Percentiles rank a stretch among this genome's conserved stretches.
These are phyloP conservation scores for Glossosoma conforme DNA, from an alignment of 1,140 invertebrate species.

Conservation along the genomic window DNA sequence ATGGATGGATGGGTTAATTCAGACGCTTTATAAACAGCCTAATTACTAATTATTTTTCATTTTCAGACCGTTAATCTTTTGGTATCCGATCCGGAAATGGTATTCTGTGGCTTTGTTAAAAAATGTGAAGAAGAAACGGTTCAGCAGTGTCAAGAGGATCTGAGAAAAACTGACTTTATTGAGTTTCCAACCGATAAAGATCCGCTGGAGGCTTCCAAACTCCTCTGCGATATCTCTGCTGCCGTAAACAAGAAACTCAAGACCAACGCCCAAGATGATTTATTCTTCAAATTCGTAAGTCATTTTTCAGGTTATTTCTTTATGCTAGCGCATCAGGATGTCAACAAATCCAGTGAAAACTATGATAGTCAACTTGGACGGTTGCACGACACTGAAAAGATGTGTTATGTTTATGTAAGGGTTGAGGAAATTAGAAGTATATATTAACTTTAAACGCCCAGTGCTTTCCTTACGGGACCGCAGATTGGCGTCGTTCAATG, in stretches of 20 bases:
- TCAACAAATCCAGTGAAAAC: too few species aligned
- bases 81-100: constrained; percentile 35
- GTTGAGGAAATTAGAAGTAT: too few species aligned
- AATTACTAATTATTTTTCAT: not conserved
- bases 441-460: too few species aligned
- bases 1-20: too few species aligned
- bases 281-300: constrained; percentile 40
- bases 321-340: too few species aligned
- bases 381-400: too few species aligned
- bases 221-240: constrained; percentile 37
- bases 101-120: constrained; percentile 35
- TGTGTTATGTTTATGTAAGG: too few species aligned
- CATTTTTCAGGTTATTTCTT: constrained; percentile 9
- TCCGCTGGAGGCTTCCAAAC: constrained; percentile 26
- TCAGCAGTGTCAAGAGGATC: constrained; percentile 32
- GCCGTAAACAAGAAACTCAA: constrained; percentile 38
- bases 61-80: constrained; percentile 41
- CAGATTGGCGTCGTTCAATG: too few species aligned
- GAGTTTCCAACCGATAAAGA: constrained; percentile 32
- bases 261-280: constrained; percentile 31
- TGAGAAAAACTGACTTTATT: constrained; percentile 22
- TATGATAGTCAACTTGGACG: too few species aligned
- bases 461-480: too few species aligned
- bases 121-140: constrained; percentile 27
- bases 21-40: too few species aligned